phyloP scores from a whole-genome alignment of 92 coral and sea anemone genomes.

The Phymanthus crucifer region DNA sequence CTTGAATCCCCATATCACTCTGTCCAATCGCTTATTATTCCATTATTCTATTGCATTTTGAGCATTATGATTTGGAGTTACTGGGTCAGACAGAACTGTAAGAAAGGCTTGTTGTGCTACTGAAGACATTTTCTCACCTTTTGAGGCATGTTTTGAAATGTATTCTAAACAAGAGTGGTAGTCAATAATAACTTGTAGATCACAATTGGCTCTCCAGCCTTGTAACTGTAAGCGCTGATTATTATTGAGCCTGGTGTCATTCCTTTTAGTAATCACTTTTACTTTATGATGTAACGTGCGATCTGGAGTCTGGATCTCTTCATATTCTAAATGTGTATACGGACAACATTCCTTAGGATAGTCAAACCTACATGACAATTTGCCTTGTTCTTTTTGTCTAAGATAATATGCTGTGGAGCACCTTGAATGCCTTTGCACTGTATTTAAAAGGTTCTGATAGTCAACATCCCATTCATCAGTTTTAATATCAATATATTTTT shows the following conservation, averaged over 20 bases:
- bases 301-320: constrained; percentile 25
- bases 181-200: constrained; percentile 51
- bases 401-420: constrained; percentile 42
- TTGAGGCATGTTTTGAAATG: constrained; percentile 57
- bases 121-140: constrained; percentile 44
- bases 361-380: constrained; percentile 46
- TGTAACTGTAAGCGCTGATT: constrained; percentile 47
- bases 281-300: constrained; percentile 23
- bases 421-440: constrained; percentile 48
- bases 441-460: constrained; percentile 43
- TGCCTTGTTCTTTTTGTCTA: background rate
- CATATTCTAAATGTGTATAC: constrained; percentile 35
- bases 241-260: constrained; percentile 41
- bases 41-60: constrained; percentile 5
- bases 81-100: constrained; percentile 12
- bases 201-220: too few relatives aligned
- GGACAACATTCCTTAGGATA: constrained; percentile 37
- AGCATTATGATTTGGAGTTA: background rate
- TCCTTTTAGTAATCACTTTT: constrained; percentile 45
- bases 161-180: constrained; percentile 55
- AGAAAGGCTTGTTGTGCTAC: constrained; percentile 30
- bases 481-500: background rate
- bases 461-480: constrained; percentile 29
- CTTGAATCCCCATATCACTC: constrained; percentile 43
- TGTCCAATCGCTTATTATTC: constrained; percentile 43